phyloP scores from a whole-genome alignment of 2,888 invertebrate species.

The Bellardia pandia region DNA sequence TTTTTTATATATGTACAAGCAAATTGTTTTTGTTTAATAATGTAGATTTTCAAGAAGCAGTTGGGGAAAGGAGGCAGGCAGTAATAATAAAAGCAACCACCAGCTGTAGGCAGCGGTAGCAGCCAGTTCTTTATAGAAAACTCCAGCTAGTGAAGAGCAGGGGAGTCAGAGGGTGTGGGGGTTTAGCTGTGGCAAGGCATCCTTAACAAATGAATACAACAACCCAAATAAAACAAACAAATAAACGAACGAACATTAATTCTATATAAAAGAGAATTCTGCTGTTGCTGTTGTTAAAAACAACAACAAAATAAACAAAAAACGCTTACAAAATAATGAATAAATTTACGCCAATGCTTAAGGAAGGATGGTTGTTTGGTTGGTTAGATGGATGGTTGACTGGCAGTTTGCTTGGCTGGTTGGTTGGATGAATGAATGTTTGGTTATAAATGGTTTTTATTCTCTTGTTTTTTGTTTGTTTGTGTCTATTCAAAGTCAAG shows the following conservation, averaged over 20 bases:
- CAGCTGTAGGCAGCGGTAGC: slow-evolving; percentile 12
- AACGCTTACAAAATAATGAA: slow-evolving; percentile 63
- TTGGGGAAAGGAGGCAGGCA: not conserved
- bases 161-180: not conserved
- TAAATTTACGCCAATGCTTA: slow-evolving; percentile 65
- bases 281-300: not conserved
- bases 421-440: slow-evolving; percentile 34
- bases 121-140: slow-evolving; percentile 20
- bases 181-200: slow-evolving; percentile 23
- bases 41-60: slow-evolving; percentile 11
- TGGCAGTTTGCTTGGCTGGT: not conserved
- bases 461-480: slow-evolving; percentile 22
- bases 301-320: slow-evolving; percentile 24
- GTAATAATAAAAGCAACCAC: slow-evolving; percentile 27
- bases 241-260: slow-evolving; percentile 48
- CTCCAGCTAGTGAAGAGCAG: slow-evolving; percentile 22
- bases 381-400: slow-evolving; percentile 24
- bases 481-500: slow-evolving; percentile 70
- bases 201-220: slow-evolving; percentile 33
- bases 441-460: slow-evolving; percentile 51
- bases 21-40: slow-evolving; percentile 32
- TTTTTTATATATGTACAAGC: slow-evolving; percentile 14
- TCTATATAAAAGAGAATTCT: slow-evolving; percentile 26
- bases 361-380: slow-evolving; percentile 22
- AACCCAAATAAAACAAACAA: slow-evolving; percentile 35